Evolutionary conservation across 2,797 vertebrate species (phyloP).

Genomic region (Pseudotriccus pelzelni): DNA sequence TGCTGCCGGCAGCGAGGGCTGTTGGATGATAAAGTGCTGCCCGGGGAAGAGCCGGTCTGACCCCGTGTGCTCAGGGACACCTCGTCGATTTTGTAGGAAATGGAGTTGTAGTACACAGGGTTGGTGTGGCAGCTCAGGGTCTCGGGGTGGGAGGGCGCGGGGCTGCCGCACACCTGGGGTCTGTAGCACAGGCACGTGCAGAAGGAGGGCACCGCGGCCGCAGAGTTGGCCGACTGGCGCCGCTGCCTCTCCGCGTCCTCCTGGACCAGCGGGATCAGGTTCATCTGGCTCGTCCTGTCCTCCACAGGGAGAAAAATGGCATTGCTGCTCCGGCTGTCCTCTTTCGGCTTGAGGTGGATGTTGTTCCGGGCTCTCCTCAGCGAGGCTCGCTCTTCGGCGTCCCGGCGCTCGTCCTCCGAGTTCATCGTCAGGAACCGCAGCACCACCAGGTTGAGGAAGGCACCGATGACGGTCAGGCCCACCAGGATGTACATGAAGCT

Average conservation of each 20-base stretch:
- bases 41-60: constrained; percentile 85
- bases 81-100: constrained; percentile 84
- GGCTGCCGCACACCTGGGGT: constrained; percentile 79
- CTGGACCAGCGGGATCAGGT: constrained; percentile 81
- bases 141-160: constrained; percentile 71
- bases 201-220: constrained; percentile 81
- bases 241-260: constrained; percentile 77
- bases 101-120: constrained; percentile 85
- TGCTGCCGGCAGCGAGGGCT: constrained; percentile 75
- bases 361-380: constrained; percentile 79
- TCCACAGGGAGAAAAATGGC: constrained; percentile 84
- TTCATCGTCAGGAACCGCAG: constrained; percentile 95
- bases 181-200: constrained; percentile 88
- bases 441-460: constrained; percentile 95
- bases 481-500: constrained; percentile 98
- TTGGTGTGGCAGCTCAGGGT: constrained; percentile 79
- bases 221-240: constrained; percentile 60
- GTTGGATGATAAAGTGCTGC: constrained; percentile 81
- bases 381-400: constrained; percentile 84
- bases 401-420: constrained; percentile 84
- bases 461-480: constrained; percentile 93
- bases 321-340: constrained; percentile 76
- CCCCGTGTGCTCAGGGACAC: constrained; percentile 81
- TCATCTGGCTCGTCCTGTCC: constrained; percentile 87
- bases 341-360: constrained; percentile 50